phyloP scores from a whole-genome alignment of 2,113 vertebrate species.

The Lepidothrix coronata region DNA sequence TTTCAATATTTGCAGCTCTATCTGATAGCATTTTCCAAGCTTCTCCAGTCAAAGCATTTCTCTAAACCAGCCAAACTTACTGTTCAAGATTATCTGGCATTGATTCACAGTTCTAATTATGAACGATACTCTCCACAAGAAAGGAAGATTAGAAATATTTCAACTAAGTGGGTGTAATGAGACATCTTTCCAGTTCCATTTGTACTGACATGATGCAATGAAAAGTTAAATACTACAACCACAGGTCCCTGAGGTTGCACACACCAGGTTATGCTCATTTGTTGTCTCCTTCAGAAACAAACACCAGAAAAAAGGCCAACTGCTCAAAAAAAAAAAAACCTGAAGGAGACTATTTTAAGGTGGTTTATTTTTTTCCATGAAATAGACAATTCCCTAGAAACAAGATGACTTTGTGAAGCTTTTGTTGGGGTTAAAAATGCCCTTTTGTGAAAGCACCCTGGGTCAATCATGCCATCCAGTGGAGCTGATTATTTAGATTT shows the following conservation, averaged over 20 bases:
- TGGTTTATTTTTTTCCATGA: neutral
- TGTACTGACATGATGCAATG: conserved; percentile 4
- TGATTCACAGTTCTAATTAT: conserved; percentile 42
- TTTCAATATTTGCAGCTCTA: neutral
- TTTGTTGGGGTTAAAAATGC: neutral
- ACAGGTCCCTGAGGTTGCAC: neutral
- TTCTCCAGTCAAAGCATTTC: neutral
- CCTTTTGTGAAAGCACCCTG: neutral
- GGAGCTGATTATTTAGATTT: neutral
- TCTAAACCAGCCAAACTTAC: neutral
- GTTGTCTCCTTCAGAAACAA: neutral
- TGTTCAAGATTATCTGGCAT: neutral
- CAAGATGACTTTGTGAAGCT: neutral
- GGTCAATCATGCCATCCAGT: neutral
- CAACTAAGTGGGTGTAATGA: conserved; percentile 31
- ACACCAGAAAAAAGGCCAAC: neutral
- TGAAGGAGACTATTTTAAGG: neutral
- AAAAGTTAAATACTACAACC: neutral
- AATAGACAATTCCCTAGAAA: neutral
- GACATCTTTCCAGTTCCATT: conserved; percentile 43
- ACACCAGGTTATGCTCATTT: neutral
- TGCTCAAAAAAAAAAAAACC: neutral
- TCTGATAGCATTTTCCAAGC: neutral
- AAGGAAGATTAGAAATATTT: conserved; percentile 43
- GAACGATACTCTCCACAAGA: conserved; percentile 34